phyloP scores from a whole-genome alignment of 2,888 invertebrate species.

The Halictus quadricinctus region DNA sequence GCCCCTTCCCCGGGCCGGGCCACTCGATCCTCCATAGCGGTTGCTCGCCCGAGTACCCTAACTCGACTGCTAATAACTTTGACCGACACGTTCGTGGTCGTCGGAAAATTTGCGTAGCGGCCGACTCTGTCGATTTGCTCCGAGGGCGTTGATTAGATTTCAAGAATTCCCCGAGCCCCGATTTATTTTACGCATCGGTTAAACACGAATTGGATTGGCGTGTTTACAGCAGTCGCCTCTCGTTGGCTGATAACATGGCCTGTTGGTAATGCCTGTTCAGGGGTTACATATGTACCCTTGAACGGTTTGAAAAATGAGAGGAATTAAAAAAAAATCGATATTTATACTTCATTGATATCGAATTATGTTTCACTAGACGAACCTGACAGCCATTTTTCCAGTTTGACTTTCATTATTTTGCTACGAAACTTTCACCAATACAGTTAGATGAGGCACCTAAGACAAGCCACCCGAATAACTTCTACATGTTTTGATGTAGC shows the following conservation, averaged over 20 bases:
- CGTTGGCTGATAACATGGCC: background rate
- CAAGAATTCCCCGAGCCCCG: background rate
- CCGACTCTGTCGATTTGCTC: conserved; percentile 17
- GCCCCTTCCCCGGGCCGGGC: background rate
- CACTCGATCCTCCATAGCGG: conserved; percentile 57
- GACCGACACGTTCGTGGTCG: conserved; percentile 51
- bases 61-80: conserved; percentile 57
- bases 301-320: background rate
- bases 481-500: too few relatives aligned
- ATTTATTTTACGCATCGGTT: conserved; percentile 13
- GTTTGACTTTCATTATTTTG: too few relatives aligned
- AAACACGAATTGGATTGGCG: background rate
- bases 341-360: background rate
- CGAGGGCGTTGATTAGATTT: conserved; percentile 5
- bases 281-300: background rate
- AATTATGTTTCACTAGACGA: too few relatives aligned
- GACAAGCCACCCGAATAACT: too few relatives aligned
- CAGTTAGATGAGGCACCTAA: too few relatives aligned
- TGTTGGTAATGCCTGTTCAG: background rate
- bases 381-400: too few relatives aligned
- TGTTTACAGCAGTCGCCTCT: background rate
- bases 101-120: conserved; percentile 30
- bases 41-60: conserved; percentile 56
- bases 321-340: background rate
- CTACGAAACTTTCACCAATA: too few relatives aligned